phyloP scores from a whole-genome alignment of 2,797 vertebrate genomes.

The Eidolon dupreanum region DNA sequence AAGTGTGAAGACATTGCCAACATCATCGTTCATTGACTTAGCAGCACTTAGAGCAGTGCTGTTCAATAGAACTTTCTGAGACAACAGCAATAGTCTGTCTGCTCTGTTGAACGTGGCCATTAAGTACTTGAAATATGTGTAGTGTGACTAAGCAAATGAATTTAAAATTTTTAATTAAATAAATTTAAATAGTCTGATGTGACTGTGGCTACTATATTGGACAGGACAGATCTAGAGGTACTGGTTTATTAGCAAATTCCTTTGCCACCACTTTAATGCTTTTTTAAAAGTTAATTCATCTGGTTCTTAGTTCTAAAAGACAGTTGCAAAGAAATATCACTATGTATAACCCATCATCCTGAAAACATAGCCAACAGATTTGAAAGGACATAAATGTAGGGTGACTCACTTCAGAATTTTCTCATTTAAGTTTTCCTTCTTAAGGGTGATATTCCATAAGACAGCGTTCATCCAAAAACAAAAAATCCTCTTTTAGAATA shows the following conservation, averaged over 20 bases:
- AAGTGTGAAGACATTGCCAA: not conserved
- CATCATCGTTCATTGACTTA: not conserved
- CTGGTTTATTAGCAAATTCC: not conserved
- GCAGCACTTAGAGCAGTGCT: not conserved
- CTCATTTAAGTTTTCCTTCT: conserved; percentile 26
- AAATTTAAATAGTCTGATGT: not conserved
- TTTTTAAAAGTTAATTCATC: not conserved
- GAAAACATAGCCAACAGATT: not conserved
- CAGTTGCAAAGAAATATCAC: not conserved
- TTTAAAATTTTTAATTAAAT: conserved; percentile 4
- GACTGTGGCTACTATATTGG: not conserved
- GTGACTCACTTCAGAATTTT: not conserved
- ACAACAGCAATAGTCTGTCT: not conserved
- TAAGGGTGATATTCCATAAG: not conserved
- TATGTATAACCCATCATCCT: not conserved
- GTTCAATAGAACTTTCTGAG: not conserved
- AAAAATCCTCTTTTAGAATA: not conserved
- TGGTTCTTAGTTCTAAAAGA: conserved; percentile 23
- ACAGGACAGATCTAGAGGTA: not conserved
- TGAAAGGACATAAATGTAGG: not conserved
- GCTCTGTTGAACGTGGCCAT: not conserved
- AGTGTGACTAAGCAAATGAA: not conserved
- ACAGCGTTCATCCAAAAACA: not conserved
- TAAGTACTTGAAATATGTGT: not conserved
- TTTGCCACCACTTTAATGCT: not conserved